Evolutionary conservation across 1,140 invertebrate genomes (phyloP).

Genomic region (Cecropterus lyciades): DNA sequence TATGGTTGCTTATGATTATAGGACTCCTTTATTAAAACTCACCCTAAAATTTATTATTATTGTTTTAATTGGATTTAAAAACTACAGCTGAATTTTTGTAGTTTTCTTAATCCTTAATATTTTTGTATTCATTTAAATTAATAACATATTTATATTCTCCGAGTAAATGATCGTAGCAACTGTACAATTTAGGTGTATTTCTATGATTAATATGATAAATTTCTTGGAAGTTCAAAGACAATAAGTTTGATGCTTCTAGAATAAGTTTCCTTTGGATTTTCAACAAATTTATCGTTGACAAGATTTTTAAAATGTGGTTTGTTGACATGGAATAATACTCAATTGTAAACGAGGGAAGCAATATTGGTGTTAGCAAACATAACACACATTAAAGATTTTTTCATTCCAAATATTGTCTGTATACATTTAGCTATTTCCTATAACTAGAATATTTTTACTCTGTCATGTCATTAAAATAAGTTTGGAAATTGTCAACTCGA

Average conservation of each 20-base stretch:
- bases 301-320: conserved; percentile 32
- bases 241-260: conserved; percentile 23
- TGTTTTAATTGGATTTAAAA: too few relatives aligned
- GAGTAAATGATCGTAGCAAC: not conserved
- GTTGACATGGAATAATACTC: conserved; percentile 26
- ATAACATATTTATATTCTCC: too few relatives aligned
- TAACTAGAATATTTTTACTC: conserved; percentile 52
- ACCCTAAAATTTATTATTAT: too few relatives aligned
- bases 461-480: conserved; percentile 54
- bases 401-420: conserved; percentile 54
- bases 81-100: too few relatives aligned
- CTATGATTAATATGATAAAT: conserved; percentile 52
- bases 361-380: too few relatives aligned
- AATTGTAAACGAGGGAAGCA: not conserved
- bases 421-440: conserved; percentile 51
- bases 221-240: conserved; percentile 65
- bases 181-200: conserved; percentile 26
- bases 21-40: too few relatives aligned
- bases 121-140: too few relatives aligned
- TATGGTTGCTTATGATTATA: conserved; percentile 19
- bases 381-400: conserved; percentile 36
- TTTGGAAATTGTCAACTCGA: conserved; percentile 46
- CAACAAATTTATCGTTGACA: conserved; percentile 56
- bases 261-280: conserved; percentile 55
- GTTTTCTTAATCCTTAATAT: too few relatives aligned